Conservation (phyloP, 2,888 invertebrate species). For the Cinara cedri region DNA sequence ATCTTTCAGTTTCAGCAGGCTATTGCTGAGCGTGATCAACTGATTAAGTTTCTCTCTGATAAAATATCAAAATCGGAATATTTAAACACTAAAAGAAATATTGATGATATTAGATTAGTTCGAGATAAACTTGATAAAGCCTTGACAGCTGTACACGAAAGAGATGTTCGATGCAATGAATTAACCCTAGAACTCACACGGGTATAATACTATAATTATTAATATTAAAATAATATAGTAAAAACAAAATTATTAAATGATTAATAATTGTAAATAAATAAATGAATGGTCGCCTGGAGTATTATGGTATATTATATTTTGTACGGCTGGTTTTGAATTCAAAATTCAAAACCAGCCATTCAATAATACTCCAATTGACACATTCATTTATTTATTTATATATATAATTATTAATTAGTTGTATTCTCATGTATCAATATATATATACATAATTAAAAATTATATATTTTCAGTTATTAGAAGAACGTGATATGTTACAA, state of each 20-base stretch:
- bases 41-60: slow-evolving; percentile 37
- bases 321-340: too few species aligned
- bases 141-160: slow-evolving; percentile 82
- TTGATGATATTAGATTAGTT: slow-evolving; percentile 18
- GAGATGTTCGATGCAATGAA: slow-evolving; percentile 86
- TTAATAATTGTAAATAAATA: too few species aligned
- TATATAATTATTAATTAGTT: neutral
- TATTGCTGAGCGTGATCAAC: slow-evolving; percentile 48
- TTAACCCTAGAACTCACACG: slow-evolving; percentile 81
- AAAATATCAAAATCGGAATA: slow-evolving; percentile 45
- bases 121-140: slow-evolving; percentile 76
- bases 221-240: too few species aligned
- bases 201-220: slow-evolving; percentile 60
- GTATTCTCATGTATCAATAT: neutral
- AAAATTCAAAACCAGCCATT: too few species aligned
- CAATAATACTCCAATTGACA: too few species aligned
- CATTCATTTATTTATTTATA: too few species aligned
- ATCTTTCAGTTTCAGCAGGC: slow-evolving; percentile 21
- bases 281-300: too few species aligned
- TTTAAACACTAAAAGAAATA: slow-evolving; percentile 10
- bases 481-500: slow-evolving; percentile 85
- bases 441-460: neutral
- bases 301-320: too few species aligned
- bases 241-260: too few species aligned
- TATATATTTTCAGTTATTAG: slow-evolving; percentile 68